Conservation (phyloP, 2,888 invertebrate species). For the Allacma fusca region DNA sequence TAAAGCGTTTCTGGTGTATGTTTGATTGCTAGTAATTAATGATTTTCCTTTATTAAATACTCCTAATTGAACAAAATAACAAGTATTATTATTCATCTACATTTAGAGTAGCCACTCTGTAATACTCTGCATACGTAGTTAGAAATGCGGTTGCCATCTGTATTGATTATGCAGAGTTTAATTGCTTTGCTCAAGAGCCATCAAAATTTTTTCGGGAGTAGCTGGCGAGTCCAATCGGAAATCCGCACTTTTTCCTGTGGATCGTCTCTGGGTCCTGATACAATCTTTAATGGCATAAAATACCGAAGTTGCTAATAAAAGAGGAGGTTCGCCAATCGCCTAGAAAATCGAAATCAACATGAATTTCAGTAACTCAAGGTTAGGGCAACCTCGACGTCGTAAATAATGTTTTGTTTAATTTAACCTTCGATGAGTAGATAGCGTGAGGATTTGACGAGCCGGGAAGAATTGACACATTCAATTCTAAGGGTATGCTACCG, state of each 20-base stretch:
- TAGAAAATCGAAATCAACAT: constrained; percentile 63
- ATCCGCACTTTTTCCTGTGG: constrained; percentile 69
- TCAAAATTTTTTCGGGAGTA: constrained; percentile 85
- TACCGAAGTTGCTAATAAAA: constrained; percentile 86
- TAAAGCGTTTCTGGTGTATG: too few species aligned
- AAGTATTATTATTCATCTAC: too few species aligned
- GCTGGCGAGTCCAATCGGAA: constrained; percentile 84
- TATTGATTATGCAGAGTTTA: not conserved
- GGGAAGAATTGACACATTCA: constrained; percentile 89
- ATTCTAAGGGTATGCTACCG: constrained; percentile 87
- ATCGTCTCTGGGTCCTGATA: constrained; percentile 78
- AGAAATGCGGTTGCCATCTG: too few species aligned
- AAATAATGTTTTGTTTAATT: not conserved
- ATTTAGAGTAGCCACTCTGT: too few species aligned
- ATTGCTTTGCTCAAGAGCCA: constrained; percentile 65
- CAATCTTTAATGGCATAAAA: constrained; percentile 92
- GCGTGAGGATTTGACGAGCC: constrained; percentile 88
- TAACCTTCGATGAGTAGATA: constrained; percentile 93
- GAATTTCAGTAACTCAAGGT: too few species aligned
- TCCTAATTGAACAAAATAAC: too few species aligned
- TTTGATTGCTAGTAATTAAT: too few species aligned
- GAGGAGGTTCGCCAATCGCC: constrained; percentile 95
- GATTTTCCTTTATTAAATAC: too few species aligned
- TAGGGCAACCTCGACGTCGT: too few species aligned
- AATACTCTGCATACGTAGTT: too few species aligned